These are phyloP conservation scores for Brotula barbata DNA, from an alignment of 2,797 vertebrate species.

Conservation along the genomic window DNA sequence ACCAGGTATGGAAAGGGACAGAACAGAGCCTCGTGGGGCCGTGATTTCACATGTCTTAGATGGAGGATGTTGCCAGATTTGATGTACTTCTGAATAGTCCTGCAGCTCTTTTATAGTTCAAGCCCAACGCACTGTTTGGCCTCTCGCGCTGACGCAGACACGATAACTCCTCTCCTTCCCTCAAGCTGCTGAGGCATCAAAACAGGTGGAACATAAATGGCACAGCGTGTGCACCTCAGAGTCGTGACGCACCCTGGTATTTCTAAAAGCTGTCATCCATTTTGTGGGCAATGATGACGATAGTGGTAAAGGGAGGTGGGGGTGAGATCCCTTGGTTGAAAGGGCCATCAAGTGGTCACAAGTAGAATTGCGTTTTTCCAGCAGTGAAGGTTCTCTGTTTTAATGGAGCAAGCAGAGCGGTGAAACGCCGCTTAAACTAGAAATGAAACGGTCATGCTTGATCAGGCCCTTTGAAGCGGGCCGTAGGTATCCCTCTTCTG, in stretches of 20 bases:
- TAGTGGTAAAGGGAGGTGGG: constrained; percentile 47
- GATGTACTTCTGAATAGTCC: constrained; percentile 33
- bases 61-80: constrained; percentile 34
- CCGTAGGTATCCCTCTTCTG: constrained; percentile 41
- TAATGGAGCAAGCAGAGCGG: constrained; percentile 36
- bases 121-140: constrained; percentile 43
- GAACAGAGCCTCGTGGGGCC: constrained; percentile 23
- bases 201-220: constrained; percentile 81
- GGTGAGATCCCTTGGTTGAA: constrained; percentile 65
- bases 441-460: constrained; percentile 46
- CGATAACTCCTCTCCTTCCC: constrained; percentile 53
- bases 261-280: constrained; percentile 84
- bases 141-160: constrained; percentile 47
- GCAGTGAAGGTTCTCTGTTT: constrained; percentile 8
- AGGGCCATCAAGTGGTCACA: constrained; percentile 79
- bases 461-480: constrained; percentile 46
- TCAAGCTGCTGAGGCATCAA: constrained; percentile 76
- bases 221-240: constrained; percentile 76
- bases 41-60: constrained; percentile 40
- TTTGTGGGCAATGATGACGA: constrained; percentile 80
- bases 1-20: constrained; percentile 28
- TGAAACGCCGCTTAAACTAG: constrained; percentile 49
- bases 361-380: constrained; percentile 58
- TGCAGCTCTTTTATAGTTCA: constrained; percentile 43
- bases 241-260: constrained; percentile 83